phyloP scores from a whole-genome alignment of 1,140 invertebrate species.

The Sminthurinus signatus region DNA sequence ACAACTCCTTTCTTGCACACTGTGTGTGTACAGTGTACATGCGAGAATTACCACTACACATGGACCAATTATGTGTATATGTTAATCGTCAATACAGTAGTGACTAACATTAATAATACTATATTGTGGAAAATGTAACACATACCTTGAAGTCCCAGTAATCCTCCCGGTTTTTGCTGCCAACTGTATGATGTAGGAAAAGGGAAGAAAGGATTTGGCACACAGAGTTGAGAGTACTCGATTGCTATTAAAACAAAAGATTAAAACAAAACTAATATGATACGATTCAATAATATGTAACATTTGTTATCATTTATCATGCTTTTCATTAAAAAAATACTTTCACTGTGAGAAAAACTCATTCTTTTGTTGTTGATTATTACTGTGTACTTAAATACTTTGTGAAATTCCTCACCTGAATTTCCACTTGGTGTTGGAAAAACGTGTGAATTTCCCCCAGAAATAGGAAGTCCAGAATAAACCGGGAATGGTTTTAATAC shows the following conservation, averaged over 20 bases:
- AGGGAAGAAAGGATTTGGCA: constrained; percentile 31
- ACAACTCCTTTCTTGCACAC: too few relatives aligned
- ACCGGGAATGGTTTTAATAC: constrained; percentile 33
- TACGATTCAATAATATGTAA: too few relatives aligned
- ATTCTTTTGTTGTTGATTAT: too few relatives aligned
- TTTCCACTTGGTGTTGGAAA: too few relatives aligned
- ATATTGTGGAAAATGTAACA: neutral
- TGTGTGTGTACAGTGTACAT: too few relatives aligned
- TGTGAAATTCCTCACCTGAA: constrained; percentile 2
- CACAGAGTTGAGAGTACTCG: constrained; percentile 29
- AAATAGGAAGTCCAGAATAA: constrained; percentile 16
- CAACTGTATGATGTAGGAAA: constrained; percentile 20
- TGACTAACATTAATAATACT: too few relatives aligned
- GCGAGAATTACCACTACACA: too few relatives aligned
- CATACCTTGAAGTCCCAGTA: constrained; percentile 38
- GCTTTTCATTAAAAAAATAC: too few relatives aligned
- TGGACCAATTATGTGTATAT: neutral
- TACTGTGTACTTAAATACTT: too few relatives aligned
- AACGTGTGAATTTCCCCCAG: constrained; percentile 5
- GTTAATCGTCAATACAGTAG: neutral
- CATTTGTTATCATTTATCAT: too few relatives aligned
- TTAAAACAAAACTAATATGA: too few relatives aligned
- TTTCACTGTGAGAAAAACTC: too few relatives aligned
- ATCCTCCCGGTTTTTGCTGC: constrained; percentile 21
- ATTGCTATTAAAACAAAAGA: constrained; percentile 14